Percentiles rank a stretch among this genome's conserved stretches.
phyloP scores from a whole-genome alignment of 2,888 invertebrate species.

The Oxyscelio sp. region DNA sequence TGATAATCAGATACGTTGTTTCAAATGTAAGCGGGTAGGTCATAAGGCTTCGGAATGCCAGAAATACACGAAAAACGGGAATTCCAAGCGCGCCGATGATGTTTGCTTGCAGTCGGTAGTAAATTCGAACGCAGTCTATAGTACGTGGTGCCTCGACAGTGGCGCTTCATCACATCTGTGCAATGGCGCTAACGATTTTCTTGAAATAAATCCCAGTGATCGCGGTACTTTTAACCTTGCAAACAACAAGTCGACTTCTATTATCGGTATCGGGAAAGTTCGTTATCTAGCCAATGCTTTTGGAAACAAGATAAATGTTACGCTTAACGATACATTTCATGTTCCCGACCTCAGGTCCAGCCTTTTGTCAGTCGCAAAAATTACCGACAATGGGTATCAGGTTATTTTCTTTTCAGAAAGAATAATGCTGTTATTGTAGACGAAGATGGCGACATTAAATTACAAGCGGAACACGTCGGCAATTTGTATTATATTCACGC shows the following conservation, averaged over 20 bases:
- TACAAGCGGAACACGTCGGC: neutral
- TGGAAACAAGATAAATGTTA: slow-evolving; percentile 1
- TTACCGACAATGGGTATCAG: slow-evolving; percentile 25
- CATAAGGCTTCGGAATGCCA: neutral
- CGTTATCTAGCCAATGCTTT: neutral
- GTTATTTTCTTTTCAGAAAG: slow-evolving; percentile 3
- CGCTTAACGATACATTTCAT: slow-evolving; percentile 7
- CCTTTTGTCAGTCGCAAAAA: slow-evolving; percentile 31
- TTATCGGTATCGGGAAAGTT: neutral
- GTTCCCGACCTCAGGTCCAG: slow-evolving; percentile 30
- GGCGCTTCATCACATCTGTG: slow-evolving; percentile 10
- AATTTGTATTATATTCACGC: slow-evolving; percentile 10
- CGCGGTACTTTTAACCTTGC: slow-evolving; percentile 7
- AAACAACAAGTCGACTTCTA: slow-evolving; percentile 1
- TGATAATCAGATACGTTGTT: neutral
- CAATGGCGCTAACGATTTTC: neutral
- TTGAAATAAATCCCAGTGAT: neutral
- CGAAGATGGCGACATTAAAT: neutral
- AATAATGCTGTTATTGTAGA: slow-evolving; percentile 11
- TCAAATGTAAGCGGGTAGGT: neutral
- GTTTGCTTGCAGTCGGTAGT: neutral
- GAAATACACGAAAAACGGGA: neutral
- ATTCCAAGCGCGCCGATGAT: neutral
- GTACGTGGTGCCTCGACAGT: slow-evolving; percentile 17
- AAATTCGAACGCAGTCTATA: neutral